Conservation (phyloP, 2,888 invertebrate species). For the Keiferia lycopersicella region DNA sequence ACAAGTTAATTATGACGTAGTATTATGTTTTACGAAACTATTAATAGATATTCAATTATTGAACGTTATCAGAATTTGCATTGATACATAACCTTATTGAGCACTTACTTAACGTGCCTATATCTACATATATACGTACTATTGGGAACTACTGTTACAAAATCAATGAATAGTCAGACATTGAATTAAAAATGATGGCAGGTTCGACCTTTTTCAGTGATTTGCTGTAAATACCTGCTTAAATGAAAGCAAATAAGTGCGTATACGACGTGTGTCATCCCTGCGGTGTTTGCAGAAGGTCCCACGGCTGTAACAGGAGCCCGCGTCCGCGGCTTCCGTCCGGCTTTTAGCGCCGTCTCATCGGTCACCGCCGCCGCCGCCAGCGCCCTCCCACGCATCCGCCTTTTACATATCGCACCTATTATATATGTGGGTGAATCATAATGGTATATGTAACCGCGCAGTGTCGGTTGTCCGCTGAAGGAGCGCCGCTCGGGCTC, state of each 20-base stretch:
- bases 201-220: too few relatives aligned
- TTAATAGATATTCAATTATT: too few relatives aligned
- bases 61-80: too few relatives aligned
- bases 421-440: slow-evolving; percentile 27
- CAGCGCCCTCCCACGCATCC: slow-evolving; percentile 42
- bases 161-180: too few relatives aligned
- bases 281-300: slow-evolving; percentile 67
- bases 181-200: too few relatives aligned
- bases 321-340: slow-evolving; percentile 78
- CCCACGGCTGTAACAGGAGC: slow-evolving; percentile 78
- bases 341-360: slow-evolving; percentile 78
- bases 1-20: not conserved
- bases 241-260: not conserved
- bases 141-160: too few relatives aligned
- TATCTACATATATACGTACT: too few relatives aligned
- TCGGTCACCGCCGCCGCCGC: slow-evolving; percentile 59
- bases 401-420: slow-evolving; percentile 13
- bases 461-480: slow-evolving; percentile 61
- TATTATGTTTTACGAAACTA: not conserved
- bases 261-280: slow-evolving; percentile 44
- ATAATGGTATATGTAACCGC: slow-evolving; percentile 44
- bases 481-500: slow-evolving; percentile 38
- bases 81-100: too few relatives aligned
- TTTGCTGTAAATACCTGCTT: too few relatives aligned
- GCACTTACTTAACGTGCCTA: too few relatives aligned